Evolutionary conservation across 1,140 invertebrate genomes (phyloP).

Genomic region (Micrasema longulum): DNA sequence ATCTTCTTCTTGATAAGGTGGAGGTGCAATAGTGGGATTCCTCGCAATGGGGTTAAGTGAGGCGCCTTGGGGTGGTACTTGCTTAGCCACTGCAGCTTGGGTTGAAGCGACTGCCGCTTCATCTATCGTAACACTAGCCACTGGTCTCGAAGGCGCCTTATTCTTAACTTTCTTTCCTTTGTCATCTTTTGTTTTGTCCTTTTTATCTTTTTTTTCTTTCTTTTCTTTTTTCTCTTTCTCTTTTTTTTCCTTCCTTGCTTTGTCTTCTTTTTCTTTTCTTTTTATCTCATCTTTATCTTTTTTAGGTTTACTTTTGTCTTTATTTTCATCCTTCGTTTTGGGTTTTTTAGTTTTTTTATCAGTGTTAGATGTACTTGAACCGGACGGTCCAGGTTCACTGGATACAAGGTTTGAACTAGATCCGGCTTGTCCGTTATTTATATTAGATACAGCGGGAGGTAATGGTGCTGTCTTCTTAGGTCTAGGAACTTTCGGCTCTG

Average conservation of each 20-base stretch:
- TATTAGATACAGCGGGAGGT: background rate
- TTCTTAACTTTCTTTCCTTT: conserved; percentile 40
- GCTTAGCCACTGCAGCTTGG: conserved; percentile 37
- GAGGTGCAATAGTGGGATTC: conserved; percentile 2
- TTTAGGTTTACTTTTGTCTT: conserved; percentile 56
- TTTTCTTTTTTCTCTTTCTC: conserved; percentile 33
- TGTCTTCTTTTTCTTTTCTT: conserved; percentile 42
- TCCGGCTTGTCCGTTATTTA: background rate
- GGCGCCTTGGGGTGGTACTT: conserved; percentile 57
- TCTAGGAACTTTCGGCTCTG: background rate
- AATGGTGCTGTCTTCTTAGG: background rate
- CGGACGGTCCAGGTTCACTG: background rate
- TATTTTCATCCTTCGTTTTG: conserved; percentile 48
- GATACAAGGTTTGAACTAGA: background rate
- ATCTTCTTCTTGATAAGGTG: conserved; percentile 23
- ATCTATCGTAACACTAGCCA: conserved; percentile 46
- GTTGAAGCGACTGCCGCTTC: conserved; percentile 25
- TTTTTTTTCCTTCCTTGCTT: conserved; percentile 47
- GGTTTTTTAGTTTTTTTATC: conserved; percentile 17
- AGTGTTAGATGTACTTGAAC: background rate
- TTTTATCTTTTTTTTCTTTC: conserved; percentile 57
- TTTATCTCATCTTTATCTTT: conserved; percentile 55
- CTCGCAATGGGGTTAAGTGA: conserved; percentile 10
- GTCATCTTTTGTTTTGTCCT: conserved; percentile 57
- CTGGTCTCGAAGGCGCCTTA: conserved; percentile 52